These are phyloP conservation scores for Gavia stellata DNA, from an alignment of 2,113 vertebrate species.

Conservation along the genomic window DNA sequence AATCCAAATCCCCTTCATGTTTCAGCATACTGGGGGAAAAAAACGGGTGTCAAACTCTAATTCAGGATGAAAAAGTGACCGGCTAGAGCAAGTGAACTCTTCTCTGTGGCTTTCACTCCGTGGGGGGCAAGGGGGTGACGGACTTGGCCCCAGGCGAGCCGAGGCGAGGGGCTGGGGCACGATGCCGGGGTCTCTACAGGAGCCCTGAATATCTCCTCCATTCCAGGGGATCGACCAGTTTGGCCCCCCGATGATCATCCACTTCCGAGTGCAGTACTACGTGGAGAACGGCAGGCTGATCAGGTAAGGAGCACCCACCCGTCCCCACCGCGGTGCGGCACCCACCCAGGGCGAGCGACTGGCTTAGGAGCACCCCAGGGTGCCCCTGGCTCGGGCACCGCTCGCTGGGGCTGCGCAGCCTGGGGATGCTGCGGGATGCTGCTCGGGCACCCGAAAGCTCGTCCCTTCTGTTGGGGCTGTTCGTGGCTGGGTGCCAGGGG, in stretches of 20 bases:
- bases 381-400: neutral
- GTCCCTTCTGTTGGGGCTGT: neutral
- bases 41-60: neutral
- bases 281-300: conserved; percentile 96
- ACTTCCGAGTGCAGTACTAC: conserved; percentile 98
- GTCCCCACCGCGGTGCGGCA: rapidly evolving
- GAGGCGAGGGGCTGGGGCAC: rapidly evolving
- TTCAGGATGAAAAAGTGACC: rapidly evolving
- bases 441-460: neutral
- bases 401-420: neutral
- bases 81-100: rapidly evolving
- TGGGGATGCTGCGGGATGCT: neutral
- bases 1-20: neutral
- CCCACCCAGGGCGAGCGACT: rapidly evolving
- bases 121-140: rapidly evolving
- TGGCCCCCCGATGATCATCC: conserved; percentile 97
- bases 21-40: rapidly evolving
- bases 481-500: neutral
- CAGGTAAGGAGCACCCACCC: conserved; percentile 71
- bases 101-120: rapidly evolving
- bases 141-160: rapidly evolving
- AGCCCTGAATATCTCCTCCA: neutral
- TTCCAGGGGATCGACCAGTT: conserved; percentile 96
- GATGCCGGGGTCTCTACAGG: rapidly evolving
- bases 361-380: neutral